Base-by-base conservation (phyloP, 2,888 invertebrate species). In the Troglohyphantes excavatus region DNA sequence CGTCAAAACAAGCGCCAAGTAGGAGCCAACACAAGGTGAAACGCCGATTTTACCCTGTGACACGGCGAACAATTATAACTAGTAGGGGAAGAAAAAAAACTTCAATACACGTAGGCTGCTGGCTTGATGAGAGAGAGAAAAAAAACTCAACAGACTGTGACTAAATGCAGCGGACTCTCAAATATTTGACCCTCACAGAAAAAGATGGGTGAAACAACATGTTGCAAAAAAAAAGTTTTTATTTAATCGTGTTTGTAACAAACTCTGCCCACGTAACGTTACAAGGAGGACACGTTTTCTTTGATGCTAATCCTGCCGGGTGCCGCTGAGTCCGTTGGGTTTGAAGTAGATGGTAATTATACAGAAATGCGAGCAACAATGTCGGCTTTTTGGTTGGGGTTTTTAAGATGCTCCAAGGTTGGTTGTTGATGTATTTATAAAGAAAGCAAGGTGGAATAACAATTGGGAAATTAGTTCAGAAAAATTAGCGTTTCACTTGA, bases 21-120 rank as follows among this genome's bases (percentile, higher is more conserved):
- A 68, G 88, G 88, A 75, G 88, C 88, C 88, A 89, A 89, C 61
- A 76, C 88, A 82, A 89, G 82, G 82, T 82, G 82, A 82, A 82
- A 70, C 65, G 61, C 76, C 68, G 39, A 46, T 67, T 67, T 61
- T n/a, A 9, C 79, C 13, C 26, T 61, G 63, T 63, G 83, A 61
- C 72, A 72, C 7, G 26, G 13, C 19, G 43, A 26, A 61, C 53
- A 63, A 83, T 46, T 21, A 59, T n/a, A 26, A 39, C 6, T 27
- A 27, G 21, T 33, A 13, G 72, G 33, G 59, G 23, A 83, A 46
- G 65, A 65, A 43, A 39, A 23, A 53, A 9, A n/a, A 5, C 26
- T 7, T 21, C 17, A 59, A 39, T 3, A 39, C 39, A 65, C 39
- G 63, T 63, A 65, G 78, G 61, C n/a, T 39, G 75, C 33, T 0